These are phyloP conservation scores for Caenorhabditis sp. DNA, from an alignment of 2,888 invertebrate genomes.

Conservation along the genomic window DNA sequence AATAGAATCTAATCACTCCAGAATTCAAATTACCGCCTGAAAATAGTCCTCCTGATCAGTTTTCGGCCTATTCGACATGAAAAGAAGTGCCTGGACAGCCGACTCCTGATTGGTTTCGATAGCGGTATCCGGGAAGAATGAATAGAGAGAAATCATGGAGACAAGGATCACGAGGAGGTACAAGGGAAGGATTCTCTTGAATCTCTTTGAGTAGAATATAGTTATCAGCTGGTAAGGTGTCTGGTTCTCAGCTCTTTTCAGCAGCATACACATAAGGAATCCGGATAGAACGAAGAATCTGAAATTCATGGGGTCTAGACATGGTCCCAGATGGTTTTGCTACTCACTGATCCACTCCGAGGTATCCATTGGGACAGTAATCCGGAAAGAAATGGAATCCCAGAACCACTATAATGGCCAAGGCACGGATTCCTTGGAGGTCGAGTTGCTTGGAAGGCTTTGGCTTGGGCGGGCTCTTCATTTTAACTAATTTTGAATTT, in stretches of 20 bases:
- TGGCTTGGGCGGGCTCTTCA: constrained; percentile 1
- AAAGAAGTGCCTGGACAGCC: constrained; percentile 32
- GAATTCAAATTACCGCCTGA: constrained; percentile 32
- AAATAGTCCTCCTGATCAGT: constrained; percentile 41
- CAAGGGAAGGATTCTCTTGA: constrained; percentile 53
- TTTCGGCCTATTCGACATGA: constrained; percentile 41
- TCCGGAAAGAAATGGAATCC: constrained; percentile 58
- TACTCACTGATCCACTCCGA: constrained; percentile 58
- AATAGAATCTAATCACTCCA: neutral
- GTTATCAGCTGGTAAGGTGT: neutral
- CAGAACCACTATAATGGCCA: constrained; percentile 51
- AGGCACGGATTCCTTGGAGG: constrained; percentile 55
- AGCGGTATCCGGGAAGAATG: constrained; percentile 18
- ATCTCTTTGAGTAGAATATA: constrained; percentile 33
- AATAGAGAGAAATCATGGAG: constrained; percentile 12
- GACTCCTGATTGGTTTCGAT: constrained; percentile 25
- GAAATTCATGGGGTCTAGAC: too few relatives aligned
- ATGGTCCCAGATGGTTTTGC: too few relatives aligned
- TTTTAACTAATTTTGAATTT: neutral
- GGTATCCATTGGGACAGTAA: constrained; percentile 54
- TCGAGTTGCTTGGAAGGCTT: constrained; percentile 21
- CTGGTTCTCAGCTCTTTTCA: constrained; percentile 15
- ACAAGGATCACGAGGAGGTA: constrained; percentile 38
- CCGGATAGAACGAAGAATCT: constrained; percentile 57
- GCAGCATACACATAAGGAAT: constrained; percentile 45